phyloP scores from a whole-genome alignment of 2,888 invertebrate species.

The Strigamia transsilvanica region DNA sequence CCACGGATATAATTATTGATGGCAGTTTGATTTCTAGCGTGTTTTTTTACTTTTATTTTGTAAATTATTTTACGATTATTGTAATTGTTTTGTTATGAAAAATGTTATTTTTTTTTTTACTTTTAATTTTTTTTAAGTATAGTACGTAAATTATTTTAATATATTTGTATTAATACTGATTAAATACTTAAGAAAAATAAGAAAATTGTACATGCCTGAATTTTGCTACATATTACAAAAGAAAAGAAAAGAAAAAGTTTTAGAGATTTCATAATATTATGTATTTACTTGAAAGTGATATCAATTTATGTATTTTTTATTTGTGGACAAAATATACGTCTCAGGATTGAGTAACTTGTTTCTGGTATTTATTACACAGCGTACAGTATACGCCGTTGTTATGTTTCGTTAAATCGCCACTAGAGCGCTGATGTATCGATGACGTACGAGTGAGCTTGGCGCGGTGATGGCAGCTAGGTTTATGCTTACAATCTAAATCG shows the following conservation, averaged over 20 bases:
- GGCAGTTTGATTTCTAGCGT: background rate
- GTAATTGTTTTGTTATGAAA: background rate
- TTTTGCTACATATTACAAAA: conserved; percentile 14
- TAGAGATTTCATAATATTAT: conserved; percentile 2
- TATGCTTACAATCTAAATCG: too few species aligned
- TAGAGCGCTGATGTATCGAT: too few species aligned
- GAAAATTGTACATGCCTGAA: conserved; percentile 32
- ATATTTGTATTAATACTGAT: conserved; percentile 20
- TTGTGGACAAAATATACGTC: conserved; percentile 49
- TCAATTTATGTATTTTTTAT: conserved; percentile 42
- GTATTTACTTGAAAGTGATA: conserved; percentile 25
- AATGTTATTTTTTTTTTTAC: background rate
- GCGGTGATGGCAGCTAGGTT: too few species aligned
- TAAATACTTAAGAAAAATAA: conserved; percentile 6
- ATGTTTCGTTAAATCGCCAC: too few species aligned
- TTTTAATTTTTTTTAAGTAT: conserved; percentile 15
- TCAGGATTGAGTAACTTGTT: conserved; percentile 9
- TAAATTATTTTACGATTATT: conserved; percentile 1
- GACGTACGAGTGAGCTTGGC: too few species aligned
- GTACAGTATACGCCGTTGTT: too few species aligned
- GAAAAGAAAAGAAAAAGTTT: background rate
- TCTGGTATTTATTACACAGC: too few species aligned
- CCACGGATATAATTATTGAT: background rate
- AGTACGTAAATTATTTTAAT: conserved; percentile 25
- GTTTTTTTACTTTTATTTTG: background rate